Evolutionary conservation across 2,888 invertebrate genomes (phyloP).

Genomic region (Apamea anceps): DNA sequence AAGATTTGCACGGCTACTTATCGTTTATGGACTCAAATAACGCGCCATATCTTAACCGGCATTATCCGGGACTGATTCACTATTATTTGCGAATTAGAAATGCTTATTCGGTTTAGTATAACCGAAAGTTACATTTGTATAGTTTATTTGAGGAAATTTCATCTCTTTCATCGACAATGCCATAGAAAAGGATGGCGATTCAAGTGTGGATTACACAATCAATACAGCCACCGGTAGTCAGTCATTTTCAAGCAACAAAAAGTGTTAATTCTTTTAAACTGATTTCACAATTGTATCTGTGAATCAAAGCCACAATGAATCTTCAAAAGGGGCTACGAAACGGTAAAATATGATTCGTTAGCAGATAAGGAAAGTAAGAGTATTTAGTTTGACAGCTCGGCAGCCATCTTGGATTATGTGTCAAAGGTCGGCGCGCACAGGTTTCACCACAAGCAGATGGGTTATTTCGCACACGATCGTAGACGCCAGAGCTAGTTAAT

Average conservation of each 20-base stretch:
- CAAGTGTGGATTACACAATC: conserved; percentile 65
- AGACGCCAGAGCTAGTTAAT: conserved; percentile 74
- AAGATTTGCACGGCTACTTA: conserved; percentile 75
- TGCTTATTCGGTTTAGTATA: conserved; percentile 52
- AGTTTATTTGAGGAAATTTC: conserved; percentile 64
- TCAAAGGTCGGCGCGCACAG: conserved; percentile 84
- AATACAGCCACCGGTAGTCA: conserved; percentile 58
- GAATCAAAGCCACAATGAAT: conserved; percentile 76
- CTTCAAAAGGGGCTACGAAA: conserved; percentile 71
- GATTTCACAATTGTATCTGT: conserved; percentile 76
- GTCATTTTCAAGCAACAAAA: conserved; percentile 72
- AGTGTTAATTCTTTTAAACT: conserved; percentile 73
- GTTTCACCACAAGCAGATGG: conserved; percentile 84
- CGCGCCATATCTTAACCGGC: conserved; percentile 69
- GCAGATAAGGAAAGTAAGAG: conserved; percentile 86
- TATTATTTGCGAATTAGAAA: conserved; percentile 50
- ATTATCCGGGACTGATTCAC: conserved; percentile 66
- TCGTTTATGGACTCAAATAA: conserved; percentile 77
- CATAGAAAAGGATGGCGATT: conserved; percentile 46
- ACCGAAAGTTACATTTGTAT: conserved; percentile 43
- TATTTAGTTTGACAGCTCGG: conserved; percentile 83
- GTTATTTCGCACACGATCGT: conserved; percentile 78
- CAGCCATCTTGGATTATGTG: conserved; percentile 85
- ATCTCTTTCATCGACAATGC: conserved; percentile 22
- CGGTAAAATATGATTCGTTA: conserved; percentile 81